A percentile compares a stretch with the other conserved stretches of the same genome.
Evolutionary conservation across 2,888 invertebrate species (phyloP).

Genomic region (Ptilodon capucinus): DNA sequence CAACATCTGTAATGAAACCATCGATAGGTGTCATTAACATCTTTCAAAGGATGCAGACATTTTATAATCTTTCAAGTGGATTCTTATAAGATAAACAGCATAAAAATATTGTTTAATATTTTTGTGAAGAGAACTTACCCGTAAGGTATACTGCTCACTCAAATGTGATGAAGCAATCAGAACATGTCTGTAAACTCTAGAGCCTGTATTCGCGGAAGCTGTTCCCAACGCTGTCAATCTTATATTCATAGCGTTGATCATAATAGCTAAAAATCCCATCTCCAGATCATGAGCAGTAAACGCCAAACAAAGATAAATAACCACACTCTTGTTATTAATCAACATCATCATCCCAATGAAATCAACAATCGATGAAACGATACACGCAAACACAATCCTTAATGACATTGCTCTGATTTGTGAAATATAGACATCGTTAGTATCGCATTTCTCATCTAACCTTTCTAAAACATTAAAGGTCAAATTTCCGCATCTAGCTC

Average conservation of each 20-base stretch:
- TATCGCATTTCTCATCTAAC: slow-evolving; percentile 49
- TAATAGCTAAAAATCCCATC: slow-evolving; percentile 44
- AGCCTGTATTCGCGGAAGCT: slow-evolving; percentile 33
- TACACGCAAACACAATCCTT: slow-evolving; percentile 18
- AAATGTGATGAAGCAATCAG: slow-evolving; percentile 49
- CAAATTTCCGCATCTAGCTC: slow-evolving; percentile 28
- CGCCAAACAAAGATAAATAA: slow-evolving; percentile 35
- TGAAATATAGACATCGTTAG: slow-evolving; percentile 26
- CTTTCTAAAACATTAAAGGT: slow-evolving; percentile 38
- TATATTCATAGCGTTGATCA: slow-evolving; percentile 53
- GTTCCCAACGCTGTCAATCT: slow-evolving; percentile 42
- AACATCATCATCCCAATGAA: slow-evolving; percentile 32
- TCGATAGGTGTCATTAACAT: too few species aligned
- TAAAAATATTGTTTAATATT: too few species aligned
- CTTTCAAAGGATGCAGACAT: too few species aligned
- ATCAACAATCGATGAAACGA: slow-evolving; percentile 42
- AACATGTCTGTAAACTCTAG: slow-evolving; percentile 52
- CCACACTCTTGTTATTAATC: slow-evolving; percentile 15
- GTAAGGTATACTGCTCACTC: slow-evolving; percentile 48
- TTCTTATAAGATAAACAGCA: too few species aligned
- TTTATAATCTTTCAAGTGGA: too few species aligned
- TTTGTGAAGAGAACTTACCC: slow-evolving; percentile 37
- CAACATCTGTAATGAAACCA: slow-evolving; percentile 40
- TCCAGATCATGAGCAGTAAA: slow-evolving; percentile 59
- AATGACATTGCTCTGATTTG: slow-evolving; percentile 21